These are phyloP conservation scores for Meriones unguiculatus DNA, from an alignment of 2,113 vertebrate genomes.

Conservation along the genomic window DNA sequence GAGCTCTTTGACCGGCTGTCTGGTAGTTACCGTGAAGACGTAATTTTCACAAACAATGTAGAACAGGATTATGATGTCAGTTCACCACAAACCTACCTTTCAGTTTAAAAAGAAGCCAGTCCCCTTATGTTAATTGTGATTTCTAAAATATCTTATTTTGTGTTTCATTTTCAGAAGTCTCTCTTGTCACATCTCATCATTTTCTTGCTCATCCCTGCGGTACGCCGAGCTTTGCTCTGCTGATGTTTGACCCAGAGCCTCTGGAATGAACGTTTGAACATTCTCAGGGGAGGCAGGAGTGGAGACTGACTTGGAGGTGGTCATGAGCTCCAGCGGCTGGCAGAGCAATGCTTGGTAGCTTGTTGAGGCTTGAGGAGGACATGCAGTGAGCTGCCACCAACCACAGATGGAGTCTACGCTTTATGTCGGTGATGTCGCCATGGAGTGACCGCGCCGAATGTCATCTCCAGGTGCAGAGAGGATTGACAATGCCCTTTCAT, in stretches of 20 bases:
- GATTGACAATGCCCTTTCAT: neutral
- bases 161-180: neutral
- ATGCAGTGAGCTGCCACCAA: neutral
- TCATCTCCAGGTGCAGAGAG: neutral
- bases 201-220: neutral
- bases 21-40: neutral
- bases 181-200: neutral
- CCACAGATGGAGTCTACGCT: neutral
- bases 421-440: neutral
- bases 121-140: constrained; percentile 15
- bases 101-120: constrained; percentile 11
- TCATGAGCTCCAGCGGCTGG: neutral
- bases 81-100: neutral
- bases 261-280: neutral
- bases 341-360: neutral
- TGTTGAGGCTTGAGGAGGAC: neutral
- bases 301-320: neutral
- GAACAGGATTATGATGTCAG: neutral
- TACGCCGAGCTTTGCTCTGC: neutral
- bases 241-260: neutral
- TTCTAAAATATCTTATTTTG: constrained; percentile 29
- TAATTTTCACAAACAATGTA: neutral
- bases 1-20: neutral
- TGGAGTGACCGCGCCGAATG: neutral
- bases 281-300: neutral